Base-by-base conservation (phyloP, 2,797 vertebrate species). In the Melanotaenia pygmaea region DNA sequence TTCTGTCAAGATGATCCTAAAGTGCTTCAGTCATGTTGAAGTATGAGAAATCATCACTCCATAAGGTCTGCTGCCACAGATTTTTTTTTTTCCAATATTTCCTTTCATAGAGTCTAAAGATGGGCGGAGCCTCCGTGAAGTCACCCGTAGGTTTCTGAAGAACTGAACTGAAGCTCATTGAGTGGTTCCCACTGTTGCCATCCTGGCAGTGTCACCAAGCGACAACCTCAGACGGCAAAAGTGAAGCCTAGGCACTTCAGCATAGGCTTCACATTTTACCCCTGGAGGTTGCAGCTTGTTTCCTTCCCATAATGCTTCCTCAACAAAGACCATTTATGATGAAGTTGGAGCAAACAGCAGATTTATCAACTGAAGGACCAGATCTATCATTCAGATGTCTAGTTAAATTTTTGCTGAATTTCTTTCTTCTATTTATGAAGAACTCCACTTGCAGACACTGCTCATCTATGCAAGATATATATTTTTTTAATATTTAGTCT, bases 1-100 rank as follows among this genome's bases (percentile, higher is more conserved):
- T 9, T 51, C 47, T 51, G 47, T 51, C 47, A 51, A 51, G n/a
- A 51, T 51, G 47, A 51, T 51, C n/a, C 47, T n/a, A 24, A n/a
- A 51, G 22, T 54, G 51, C 13, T 54, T 28, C 24, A 13, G 12
- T 54, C 12, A 54, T 6, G 22, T 53, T 28, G 50, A 53, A 3
- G 13, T 16, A 24, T 53, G 10, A 51, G 13, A 22, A 51, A 6
- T 24, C 47, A 51, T 24, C 47, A 12, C 47, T 22, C 47, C 9
- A 22, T 51, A 51, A 7, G n/a, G 10, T 8, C 20, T 22, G n/a
- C 10, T 51, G 47, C n/a, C 7, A 22, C 47, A 22, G 47, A 22
- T 24, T 51, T 43, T 51, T 3, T 22, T 51, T 50, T 51, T 22
- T 30, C 28, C 28, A 30, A 30, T 30, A 30, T 30, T 30, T 30